phyloP scores from a whole-genome alignment of 2,113 vertebrate species.

The Mormyrus iriodes region DNA sequence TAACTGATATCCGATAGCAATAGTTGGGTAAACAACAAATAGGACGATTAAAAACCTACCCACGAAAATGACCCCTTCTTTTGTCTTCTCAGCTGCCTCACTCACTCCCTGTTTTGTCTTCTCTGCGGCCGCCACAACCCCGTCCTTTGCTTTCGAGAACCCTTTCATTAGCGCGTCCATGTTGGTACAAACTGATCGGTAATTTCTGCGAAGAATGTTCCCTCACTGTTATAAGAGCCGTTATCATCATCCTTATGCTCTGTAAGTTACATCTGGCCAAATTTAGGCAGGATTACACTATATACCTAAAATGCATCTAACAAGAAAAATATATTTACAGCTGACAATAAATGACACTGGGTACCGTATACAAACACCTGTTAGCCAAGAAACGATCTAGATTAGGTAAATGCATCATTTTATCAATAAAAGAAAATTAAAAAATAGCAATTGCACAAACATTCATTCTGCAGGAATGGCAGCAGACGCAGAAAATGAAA shows the following conservation, averaged over 20 bases:
- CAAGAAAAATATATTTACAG: background rate
- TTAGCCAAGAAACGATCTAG: background rate
- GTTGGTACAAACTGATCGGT: constrained; percentile 44
- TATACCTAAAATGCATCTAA: background rate
- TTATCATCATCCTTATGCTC: background rate
- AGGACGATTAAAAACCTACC: constrained; percentile 62
- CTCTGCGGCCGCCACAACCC: constrained; percentile 75
- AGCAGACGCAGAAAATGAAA: background rate
- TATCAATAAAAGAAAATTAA: background rate
- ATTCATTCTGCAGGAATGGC: background rate
- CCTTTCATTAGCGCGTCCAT: constrained; percentile 82
- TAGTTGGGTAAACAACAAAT: background rate
- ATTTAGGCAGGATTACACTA: background rate
- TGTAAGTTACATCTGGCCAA: background rate
- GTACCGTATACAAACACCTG: constrained; percentile 1
- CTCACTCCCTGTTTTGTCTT: constrained; percentile 84
- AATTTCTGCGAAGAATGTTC: constrained; percentile 15
- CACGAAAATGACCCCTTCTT: constrained; percentile 77
- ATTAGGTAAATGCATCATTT: background rate
- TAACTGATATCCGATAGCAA: background rate
- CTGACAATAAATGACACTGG: background rate
- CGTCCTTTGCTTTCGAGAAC: constrained; percentile 77
- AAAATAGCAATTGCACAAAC: background rate
- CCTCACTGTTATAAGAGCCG: background rate
- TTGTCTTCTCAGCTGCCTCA: constrained; percentile 79